Conservation (phyloP, 2,113 vertebrate species). For the Mormoops blainvillei region DNA sequence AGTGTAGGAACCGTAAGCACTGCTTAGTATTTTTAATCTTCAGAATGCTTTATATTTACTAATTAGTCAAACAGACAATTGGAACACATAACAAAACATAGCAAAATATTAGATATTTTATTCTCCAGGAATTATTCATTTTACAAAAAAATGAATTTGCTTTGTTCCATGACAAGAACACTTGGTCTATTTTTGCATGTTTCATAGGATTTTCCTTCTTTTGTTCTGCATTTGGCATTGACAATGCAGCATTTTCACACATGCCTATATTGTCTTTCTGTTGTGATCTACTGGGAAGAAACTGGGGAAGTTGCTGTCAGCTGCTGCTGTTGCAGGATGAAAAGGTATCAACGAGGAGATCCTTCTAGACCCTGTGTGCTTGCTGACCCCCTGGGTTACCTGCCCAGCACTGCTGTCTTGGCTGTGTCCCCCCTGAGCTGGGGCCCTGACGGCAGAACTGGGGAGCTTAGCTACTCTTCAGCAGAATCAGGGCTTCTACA, state of each 20-base stretch:
- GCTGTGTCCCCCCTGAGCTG: no score
- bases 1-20: not conserved
- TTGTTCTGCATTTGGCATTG: accelerated
- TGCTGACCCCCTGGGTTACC: not conserved
- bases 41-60: not conserved
- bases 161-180: not conserved
- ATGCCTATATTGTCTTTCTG: no score
- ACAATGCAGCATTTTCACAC: not conserved
- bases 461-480: not conserved
- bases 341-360: not conserved
- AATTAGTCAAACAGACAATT: not conserved
- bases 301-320: no score
- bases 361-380: not conserved
- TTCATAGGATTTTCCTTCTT: not conserved
- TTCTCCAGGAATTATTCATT: not conserved
- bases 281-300: no score
- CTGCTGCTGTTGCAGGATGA: no score
- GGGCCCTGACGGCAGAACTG: no score
- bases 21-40: not conserved
- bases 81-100: not conserved
- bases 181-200: not conserved
- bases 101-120: not conserved
- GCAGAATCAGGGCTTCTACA: accelerated
- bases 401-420: not conserved
- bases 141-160: not conserved